phyloP scores from a whole-genome alignment of 2,888 invertebrate species.

The Heliconius sara region DNA sequence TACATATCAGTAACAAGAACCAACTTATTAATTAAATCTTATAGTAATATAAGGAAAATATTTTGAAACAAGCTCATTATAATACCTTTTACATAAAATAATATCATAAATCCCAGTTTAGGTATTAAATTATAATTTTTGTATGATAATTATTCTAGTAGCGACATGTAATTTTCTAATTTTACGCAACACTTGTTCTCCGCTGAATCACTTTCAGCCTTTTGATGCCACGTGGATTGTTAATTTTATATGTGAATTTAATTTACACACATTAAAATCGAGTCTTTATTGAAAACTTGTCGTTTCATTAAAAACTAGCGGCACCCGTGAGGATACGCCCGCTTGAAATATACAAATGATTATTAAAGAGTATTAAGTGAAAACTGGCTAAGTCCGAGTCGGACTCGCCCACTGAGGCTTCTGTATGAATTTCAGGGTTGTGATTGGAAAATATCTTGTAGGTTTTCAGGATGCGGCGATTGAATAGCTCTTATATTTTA shows the following conservation, averaged over 20 bases:
- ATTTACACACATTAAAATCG: too few relatives aligned
- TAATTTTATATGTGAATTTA: not conserved
- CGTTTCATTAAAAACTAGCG: too few relatives aligned
- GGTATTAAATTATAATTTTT: slow-evolving; percentile 9
- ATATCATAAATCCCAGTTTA: not conserved
- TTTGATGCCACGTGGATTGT: not conserved
- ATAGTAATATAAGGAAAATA: not conserved
- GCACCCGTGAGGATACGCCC: too few relatives aligned
- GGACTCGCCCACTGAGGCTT: too few relatives aligned
- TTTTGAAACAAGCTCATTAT: not conserved
- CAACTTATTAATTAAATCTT: not conserved
- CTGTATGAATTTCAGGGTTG: too few relatives aligned
- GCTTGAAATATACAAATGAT: too few relatives aligned
- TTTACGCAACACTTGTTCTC: slow-evolving; percentile 14
- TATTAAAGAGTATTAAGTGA: too few relatives aligned
- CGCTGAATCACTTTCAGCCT: slow-evolving; percentile 20
- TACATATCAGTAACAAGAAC: not conserved
- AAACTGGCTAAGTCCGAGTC: too few relatives aligned
- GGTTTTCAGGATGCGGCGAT: too few relatives aligned
- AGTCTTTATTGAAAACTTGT: too few relatives aligned
- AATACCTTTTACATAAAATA: not conserved
- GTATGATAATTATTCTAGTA: slow-evolving; percentile 25
- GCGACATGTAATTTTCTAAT: slow-evolving; percentile 29
- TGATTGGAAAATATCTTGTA: too few relatives aligned
- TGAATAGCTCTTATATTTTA: too few relatives aligned